Base-by-base conservation (phyloP, 2,888 invertebrate species). In the Caenorhabditis sinica region DNA sequence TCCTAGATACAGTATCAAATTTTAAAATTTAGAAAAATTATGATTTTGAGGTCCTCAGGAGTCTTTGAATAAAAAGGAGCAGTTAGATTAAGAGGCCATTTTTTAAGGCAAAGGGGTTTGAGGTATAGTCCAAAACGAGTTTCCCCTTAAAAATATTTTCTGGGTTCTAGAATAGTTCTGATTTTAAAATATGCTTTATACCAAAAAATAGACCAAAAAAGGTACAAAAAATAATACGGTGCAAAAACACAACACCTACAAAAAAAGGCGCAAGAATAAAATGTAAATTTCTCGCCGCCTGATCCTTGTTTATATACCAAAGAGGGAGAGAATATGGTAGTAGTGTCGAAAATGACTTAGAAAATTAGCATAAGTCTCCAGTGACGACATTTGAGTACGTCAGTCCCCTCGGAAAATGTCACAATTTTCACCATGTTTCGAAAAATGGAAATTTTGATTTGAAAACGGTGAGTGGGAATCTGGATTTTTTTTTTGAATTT, bases 291-390 rank as follows among this genome's bases (percentile, higher is more conserved):
- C 33, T 11, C 33, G 25, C 43, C 51, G 23, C n/a, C 53, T 53
- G 23, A 23, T 25, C 63, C 20, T 30, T 51, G 25, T 61, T 36
- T 53, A 36, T 63, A 51, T 73, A 73, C 23, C 33, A 13, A 13
- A 58, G 6, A 20, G 61, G 4, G 33, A 17, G 49, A 17, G 33
- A 33, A 15, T 23, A 63, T 33, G 28, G 30, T 51, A 49, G 11
- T 11, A 0, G 30, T 20, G 49, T 49, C 53, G 9, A 30, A 36
- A 17, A 40, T 25, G 9, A n/a, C 33, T 36, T 36, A 15, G 13
- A 9, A 40, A 75, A 65, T 75, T 75, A 56, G 56, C 74, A 75
- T 75, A 75, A 75, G 74, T 66, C 56, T 20, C 25, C 63, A 75
- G 28, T 75, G 74, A 75, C 74, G 74, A 65, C 53, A 65, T 43